Percentiles rank a stretch among this genome's conserved stretches.
Conservation (phyloP, 2,797 vertebrate species). For the Urophycis tenuis region DNA sequence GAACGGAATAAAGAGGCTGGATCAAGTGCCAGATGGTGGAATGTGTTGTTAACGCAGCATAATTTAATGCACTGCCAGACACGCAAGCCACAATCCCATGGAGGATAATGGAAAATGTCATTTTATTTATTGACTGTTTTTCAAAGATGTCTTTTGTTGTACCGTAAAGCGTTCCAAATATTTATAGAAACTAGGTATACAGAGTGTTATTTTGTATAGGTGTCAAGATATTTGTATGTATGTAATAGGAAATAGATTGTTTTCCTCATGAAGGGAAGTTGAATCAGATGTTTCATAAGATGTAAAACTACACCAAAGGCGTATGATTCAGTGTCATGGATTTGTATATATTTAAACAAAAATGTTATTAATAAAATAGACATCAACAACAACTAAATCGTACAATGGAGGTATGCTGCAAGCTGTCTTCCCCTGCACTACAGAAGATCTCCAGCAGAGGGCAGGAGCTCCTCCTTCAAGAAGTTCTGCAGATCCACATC, state of each 20-base stretch:
- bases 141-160: neutral
- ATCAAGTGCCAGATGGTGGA: neutral
- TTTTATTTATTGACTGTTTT: neutral
- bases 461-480: conserved; percentile 78
- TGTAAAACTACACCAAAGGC: neutral
- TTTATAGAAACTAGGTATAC: neutral
- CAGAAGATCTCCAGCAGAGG: conserved; percentile 60
- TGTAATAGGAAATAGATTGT: neutral
- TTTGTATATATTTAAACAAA: too few relatives aligned
- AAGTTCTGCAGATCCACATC: conserved; percentile 75
- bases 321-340: too few relatives aligned
- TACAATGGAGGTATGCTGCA: neutral
- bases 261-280: neutral
- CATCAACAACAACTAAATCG: neutral
- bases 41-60: neutral
- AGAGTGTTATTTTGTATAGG: neutral
- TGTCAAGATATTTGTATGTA: neutral
- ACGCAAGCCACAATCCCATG: neutral
- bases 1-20: neutral
- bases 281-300: neutral
- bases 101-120: too few relatives aligned
- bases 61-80: conserved; percentile 1
- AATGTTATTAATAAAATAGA: neutral
- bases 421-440: conserved; percentile 35
- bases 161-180: neutral